A percentile compares a stretch with the other conserved stretches of the same genome.
These are phyloP conservation scores for Amiota communis DNA, from an alignment of 2,888 invertebrate genomes.

Conservation along the genomic window DNA sequence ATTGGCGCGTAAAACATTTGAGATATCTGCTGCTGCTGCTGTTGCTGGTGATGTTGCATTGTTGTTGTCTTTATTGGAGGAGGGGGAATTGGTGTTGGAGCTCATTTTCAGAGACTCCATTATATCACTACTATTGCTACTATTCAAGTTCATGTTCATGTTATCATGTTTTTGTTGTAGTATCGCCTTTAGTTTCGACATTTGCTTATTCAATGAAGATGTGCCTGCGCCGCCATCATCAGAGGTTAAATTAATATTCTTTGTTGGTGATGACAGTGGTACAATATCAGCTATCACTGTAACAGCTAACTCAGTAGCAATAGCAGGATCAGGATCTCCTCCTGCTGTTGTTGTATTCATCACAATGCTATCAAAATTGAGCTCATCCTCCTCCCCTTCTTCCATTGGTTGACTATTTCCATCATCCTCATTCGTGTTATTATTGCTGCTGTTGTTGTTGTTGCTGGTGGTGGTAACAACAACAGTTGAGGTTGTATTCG, in stretches of 20 bases:
- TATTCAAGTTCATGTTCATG: not conserved
- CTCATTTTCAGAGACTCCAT: too few species aligned
- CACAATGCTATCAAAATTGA: too few species aligned
- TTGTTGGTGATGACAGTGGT: too few species aligned
- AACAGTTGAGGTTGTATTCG: not conserved
- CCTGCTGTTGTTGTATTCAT: slow-evolving; percentile 21
- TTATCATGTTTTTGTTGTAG: slow-evolving; percentile 59
- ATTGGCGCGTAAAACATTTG: slow-evolving; percentile 75
- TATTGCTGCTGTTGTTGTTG: slow-evolving; percentile 30
- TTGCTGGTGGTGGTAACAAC: slow-evolving; percentile 55
- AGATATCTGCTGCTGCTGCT: slow-evolving; percentile 62
- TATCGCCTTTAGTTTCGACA: slow-evolving; percentile 71
- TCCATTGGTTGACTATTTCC: too few species aligned
- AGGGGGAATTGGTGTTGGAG: not conserved
- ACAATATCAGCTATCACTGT: too few species aligned
- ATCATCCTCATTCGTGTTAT: not conserved
- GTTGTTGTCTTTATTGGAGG: slow-evolving; percentile 25
- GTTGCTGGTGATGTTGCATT: slow-evolving; percentile 7
- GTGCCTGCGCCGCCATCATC: not conserved
- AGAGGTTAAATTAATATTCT: too few species aligned
- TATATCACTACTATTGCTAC: not conserved
- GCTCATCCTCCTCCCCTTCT: too few species aligned
- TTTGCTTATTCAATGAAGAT: slow-evolving; percentile 50
- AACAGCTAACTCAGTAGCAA: not conserved
- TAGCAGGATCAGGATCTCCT: slow-evolving; percentile 1